Percentiles rank a stretch among this genome's conserved stretches.
Evolutionary conservation across 1,140 invertebrate genomes (phyloP).

Genomic region (Microplitis mediator): DNA sequence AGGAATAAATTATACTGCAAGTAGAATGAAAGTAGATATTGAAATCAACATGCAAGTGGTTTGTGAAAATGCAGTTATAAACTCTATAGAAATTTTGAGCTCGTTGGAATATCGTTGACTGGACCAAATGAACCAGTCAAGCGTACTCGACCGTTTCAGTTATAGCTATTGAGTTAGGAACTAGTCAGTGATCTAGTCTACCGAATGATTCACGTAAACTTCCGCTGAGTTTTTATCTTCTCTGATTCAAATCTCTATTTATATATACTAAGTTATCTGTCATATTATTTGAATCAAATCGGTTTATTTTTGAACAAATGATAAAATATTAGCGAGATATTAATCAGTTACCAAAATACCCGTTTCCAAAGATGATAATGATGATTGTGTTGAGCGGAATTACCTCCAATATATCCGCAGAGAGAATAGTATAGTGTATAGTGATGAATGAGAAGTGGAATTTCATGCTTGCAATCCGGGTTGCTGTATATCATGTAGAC

Average conservation of each 20-base stretch:
- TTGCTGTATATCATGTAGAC: neutral
- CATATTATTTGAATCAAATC: no score
- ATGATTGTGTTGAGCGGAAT: slow-evolving; percentile 12
- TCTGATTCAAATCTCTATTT: no score
- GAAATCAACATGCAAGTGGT: neutral
- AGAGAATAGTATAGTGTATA: slow-evolving; percentile 22
- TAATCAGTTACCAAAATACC: neutral
- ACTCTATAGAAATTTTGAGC: neutral
- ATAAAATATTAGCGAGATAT: neutral
- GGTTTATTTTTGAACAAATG: no score
- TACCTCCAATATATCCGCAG: slow-evolving; percentile 34
- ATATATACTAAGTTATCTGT: no score
- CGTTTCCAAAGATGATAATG: neutral
- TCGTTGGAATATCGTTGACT: slow-evolving; percentile 1
- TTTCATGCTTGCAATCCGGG: slow-evolving; percentile 32
- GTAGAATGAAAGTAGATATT: neutral
- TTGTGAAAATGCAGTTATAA: neutral
- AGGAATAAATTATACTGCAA: no score
- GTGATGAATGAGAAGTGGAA: slow-evolving; percentile 34
- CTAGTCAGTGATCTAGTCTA: neutral
- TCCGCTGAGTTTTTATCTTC: no score
- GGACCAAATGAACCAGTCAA: slow-evolving; percentile 16
- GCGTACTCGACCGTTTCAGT: slow-evolving; percentile 10
- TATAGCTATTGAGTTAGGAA: slow-evolving; percentile 6
- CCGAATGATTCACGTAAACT: neutral